These are phyloP conservation scores for Cydia pomonella DNA, from an alignment of 1,140 invertebrate species.

Conservation along the genomic window DNA sequence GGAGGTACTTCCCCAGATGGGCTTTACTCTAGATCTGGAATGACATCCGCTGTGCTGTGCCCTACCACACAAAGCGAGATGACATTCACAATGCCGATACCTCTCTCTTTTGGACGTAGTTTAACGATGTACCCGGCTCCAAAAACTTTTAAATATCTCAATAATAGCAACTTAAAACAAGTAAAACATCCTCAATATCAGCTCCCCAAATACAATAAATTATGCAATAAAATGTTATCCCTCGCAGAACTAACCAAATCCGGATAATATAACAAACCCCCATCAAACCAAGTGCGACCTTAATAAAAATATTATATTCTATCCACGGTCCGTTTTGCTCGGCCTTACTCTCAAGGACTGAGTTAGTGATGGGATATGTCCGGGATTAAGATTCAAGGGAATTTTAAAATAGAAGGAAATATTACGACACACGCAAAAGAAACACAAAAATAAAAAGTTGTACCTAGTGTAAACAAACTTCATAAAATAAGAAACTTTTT, in stretches of 20 bases:
- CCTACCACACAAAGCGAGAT: too few species aligned
- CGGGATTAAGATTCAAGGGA: neutral
- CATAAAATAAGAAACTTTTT: too few species aligned
- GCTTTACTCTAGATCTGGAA: too few species aligned
- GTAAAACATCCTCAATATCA: neutral
- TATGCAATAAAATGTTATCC: conserved; percentile 7
- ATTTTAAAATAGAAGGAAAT: neutral
- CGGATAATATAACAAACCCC: conserved; percentile 24
- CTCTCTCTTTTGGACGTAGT: too few species aligned
- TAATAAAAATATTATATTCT: conserved; percentile 34
- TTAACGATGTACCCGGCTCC: too few species aligned
- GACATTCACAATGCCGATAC: too few species aligned
- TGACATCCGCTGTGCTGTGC: too few species aligned
- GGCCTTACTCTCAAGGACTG: conserved; percentile 18
- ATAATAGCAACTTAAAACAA: neutral
- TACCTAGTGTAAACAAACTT: too few species aligned
- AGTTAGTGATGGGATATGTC: neutral
- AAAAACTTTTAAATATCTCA: neutral
- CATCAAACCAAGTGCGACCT: conserved; percentile 30
- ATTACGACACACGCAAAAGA: neutral
- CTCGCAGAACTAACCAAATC: conserved; percentile 11
- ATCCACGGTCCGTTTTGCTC: conserved; percentile 26
- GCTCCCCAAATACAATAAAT: neutral
- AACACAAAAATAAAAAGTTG: too few species aligned
- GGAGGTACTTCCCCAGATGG: too few species aligned